Base-by-base conservation (phyloP, 2,888 invertebrate genomes). In the Keiferia lycopersicella region DNA sequence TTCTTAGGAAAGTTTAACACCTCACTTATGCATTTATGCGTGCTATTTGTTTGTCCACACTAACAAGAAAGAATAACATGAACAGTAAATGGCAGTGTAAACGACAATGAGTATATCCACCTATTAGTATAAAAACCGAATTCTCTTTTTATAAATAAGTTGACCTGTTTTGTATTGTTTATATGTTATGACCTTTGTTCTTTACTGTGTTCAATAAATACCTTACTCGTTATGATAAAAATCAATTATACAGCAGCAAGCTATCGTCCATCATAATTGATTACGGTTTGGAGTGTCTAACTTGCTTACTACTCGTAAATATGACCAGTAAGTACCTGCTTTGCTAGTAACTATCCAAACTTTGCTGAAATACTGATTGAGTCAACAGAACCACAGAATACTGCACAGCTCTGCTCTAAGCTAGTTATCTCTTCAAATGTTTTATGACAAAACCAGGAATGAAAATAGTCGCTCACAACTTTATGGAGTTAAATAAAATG, bases 401-500 rank as follows among this genome's bases (percentile, higher is more conserved):
- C n/a, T n/a, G 30, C n/a, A 56, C 34, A 16, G 16, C 30, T 34
- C 30, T 6, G 56, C 16, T n/a, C 53, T 56, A 56, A 16, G 16
- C 18, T 34, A 34, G n/a, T n/a, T 56, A n/a, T 34, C 16, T 10
- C 2, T 11, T n/a, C n/a, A 34, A 14, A 56, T 18, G 39, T 59
- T 34, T 34, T 8, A 26, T 16, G 30, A 59, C 59, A 41, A 61
- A 45, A 14, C 45, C 18, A 68, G 56, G 16, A 34, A 64, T 65
- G 65, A 68, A 61, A 65, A 67, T 18, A 64, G 65, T 65, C 67
- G 64, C 67, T 57, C 63, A 59, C 68, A 71, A 73, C 71, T 68
- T 71, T 72, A 68, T 66, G 67, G 67, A 68, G 67, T 64, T 62
- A 70, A 71, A 72, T 71, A 71, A 72, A 73, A 71, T 6, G 58